phyloP scores from a whole-genome alignment of 2,113 vertebrate genomes.

The Anser brachyrhynchus region DNA sequence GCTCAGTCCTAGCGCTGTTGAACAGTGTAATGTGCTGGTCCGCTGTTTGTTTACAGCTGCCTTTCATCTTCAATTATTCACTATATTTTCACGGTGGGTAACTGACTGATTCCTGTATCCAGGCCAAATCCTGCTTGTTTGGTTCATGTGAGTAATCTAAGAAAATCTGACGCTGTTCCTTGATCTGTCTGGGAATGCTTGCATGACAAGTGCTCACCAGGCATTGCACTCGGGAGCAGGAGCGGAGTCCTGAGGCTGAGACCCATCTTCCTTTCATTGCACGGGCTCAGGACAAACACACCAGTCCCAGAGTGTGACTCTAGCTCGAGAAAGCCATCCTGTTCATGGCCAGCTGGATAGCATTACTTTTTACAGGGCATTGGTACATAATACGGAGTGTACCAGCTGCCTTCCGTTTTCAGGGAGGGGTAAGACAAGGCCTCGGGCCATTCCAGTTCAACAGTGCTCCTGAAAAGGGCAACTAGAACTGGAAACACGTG shows the following conservation, averaged over 20 bases:
- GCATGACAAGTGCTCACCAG: constrained; percentile 4
- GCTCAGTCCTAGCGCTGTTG: not conserved
- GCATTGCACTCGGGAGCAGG: not conserved
- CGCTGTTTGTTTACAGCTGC: constrained; percentile 51
- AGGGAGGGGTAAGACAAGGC: constrained; percentile 39
- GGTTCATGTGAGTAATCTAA: constrained; percentile 61
- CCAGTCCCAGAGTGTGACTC: not conserved
- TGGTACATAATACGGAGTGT: constrained; percentile 14
- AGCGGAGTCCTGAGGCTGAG: not conserved
- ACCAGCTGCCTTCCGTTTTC: constrained; percentile 51
- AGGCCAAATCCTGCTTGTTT: constrained; percentile 63
- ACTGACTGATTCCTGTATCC: constrained; percentile 61
- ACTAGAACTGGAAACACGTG: constrained; percentile 21
- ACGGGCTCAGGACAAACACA: not conserved
- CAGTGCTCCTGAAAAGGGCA: constrained; percentile 4
- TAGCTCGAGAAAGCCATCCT: not conserved
- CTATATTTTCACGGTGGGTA: constrained; percentile 56
- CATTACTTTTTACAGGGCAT: not conserved
- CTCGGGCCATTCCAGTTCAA: constrained; percentile 42
- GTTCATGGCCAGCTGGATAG: not conserved
- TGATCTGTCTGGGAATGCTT: constrained; percentile 68
- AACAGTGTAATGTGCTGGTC: not conserved
- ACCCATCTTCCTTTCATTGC: constrained; percentile 21
- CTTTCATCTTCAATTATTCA: constrained; percentile 68
- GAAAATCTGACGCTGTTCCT: constrained; percentile 61